phyloP scores from a whole-genome alignment of 2,888 invertebrate genomes.

The Nomada ferruginata region DNA sequence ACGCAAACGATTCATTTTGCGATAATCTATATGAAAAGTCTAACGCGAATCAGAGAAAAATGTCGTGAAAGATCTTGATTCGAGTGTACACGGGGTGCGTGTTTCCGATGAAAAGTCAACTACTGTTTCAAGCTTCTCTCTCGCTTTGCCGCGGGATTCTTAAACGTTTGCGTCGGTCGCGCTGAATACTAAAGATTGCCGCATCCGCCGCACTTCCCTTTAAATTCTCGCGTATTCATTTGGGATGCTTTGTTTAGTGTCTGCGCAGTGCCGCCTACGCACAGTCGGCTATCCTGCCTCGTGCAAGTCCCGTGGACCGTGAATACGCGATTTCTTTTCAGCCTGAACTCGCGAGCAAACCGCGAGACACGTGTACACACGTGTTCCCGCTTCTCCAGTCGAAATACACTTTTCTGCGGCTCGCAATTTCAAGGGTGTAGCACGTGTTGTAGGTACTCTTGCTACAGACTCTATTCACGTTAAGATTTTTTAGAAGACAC shows the following conservation, averaged over 20 bases:
- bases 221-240: constrained; percentile 70
- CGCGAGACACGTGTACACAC: background rate
- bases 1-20: background rate
- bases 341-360: background rate
- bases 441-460: constrained; percentile 6
- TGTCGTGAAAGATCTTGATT: background rate
- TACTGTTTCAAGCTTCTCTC: constrained; percentile 36
- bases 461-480: constrained; percentile 31
- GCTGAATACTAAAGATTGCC: constrained; percentile 70
- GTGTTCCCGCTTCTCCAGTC: constrained; percentile 10
- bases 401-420: constrained; percentile 11
- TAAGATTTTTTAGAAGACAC: constrained; percentile 15
- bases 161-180: constrained; percentile 68
- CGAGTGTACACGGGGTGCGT: background rate
- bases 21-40: background rate
- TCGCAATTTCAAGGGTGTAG: constrained; percentile 2
- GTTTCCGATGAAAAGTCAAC: constrained; percentile 44
- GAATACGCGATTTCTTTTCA: constrained; percentile 45
- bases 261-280: constrained; percentile 46
- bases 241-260: constrained; percentile 62
- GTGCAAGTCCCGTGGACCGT: constrained; percentile 20
- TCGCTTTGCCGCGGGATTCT: constrained; percentile 68
- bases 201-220: constrained; percentile 73
- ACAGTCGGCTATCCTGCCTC: constrained; percentile 9
- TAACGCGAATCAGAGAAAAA: background rate